Percentiles rank a stretch among this genome's conserved stretches.
Evolutionary conservation across 2,113 vertebrate species (phyloP).

Genomic region (Sander vitreus): DNA sequence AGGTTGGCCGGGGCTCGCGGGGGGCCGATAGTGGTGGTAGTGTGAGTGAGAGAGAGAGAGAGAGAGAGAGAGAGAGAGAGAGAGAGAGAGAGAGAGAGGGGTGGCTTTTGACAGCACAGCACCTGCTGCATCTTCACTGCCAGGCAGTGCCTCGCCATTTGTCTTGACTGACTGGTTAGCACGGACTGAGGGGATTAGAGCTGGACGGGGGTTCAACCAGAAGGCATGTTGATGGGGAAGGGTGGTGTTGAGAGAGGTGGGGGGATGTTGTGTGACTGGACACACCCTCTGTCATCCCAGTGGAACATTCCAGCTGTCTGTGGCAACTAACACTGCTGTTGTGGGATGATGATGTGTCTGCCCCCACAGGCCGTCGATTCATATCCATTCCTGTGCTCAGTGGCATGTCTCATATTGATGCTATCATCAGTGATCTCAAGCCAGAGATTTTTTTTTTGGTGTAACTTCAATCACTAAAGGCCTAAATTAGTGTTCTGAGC

Average conservation of each 20-base stretch:
- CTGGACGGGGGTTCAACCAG: constrained; percentile 37
- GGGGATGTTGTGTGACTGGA: constrained; percentile 52
- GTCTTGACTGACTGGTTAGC: constrained; percentile 68
- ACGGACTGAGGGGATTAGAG: constrained; percentile 48
- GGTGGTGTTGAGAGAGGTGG: constrained; percentile 41
- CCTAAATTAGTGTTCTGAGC: constrained; percentile 52
- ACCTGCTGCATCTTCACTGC: constrained; percentile 80
- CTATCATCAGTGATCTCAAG: constrained; percentile 59
- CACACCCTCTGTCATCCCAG: constrained; percentile 77
- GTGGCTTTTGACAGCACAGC: constrained; percentile 80
- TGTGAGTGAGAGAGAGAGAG: constrained; percentile 59
- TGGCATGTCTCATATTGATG: constrained; percentile 79
- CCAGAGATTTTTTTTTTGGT: constrained; percentile 22
- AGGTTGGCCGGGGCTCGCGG: constrained; percentile 36
- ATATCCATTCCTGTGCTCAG: constrained; percentile 49
- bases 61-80: constrained; percentile 57
- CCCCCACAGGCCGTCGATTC: constrained; percentile 29
- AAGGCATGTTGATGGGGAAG: constrained; percentile 57
- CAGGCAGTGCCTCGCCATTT: constrained; percentile 71
- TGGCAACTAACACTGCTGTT: constrained; percentile 74
- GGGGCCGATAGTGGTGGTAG: constrained; percentile 43
- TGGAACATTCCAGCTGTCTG: constrained; percentile 83
- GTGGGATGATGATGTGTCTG: constrained; percentile 64
- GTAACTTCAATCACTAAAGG: constrained; percentile 32
- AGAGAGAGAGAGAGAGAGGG: constrained; percentile 55